Evolutionary conservation across 1,140 invertebrate species (phyloP).

Genomic region (Campoletis sonorensis): DNA sequence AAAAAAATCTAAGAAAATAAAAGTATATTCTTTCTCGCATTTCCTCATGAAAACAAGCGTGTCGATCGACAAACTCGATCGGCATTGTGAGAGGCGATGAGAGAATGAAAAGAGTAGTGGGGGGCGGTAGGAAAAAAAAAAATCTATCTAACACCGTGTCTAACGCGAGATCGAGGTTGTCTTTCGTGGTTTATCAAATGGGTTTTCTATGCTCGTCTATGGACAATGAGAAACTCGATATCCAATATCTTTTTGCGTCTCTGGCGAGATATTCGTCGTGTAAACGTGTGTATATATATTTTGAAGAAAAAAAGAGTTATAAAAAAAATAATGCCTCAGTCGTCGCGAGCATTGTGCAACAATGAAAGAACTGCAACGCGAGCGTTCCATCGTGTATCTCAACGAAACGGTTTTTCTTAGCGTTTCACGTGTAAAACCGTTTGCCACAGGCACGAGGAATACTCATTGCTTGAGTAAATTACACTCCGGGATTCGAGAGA

Average conservation of each 20-base stretch:
- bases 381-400: slow-evolving; percentile 5
- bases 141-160: slow-evolving; percentile 32
- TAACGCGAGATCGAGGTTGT: slow-evolving; percentile 28
- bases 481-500: slow-evolving; percentile 1
- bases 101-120: background rate
- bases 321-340: background rate
- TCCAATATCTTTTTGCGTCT: slow-evolving; percentile 42
- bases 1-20: background rate
- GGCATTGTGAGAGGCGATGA: background rate
- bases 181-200: slow-evolving; percentile 27
- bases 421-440: slow-evolving; percentile 22
- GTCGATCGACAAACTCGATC: slow-evolving; percentile 17
- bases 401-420: slow-evolving; percentile 21
- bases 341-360: slow-evolving; percentile 19
- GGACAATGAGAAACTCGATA: slow-evolving; percentile 38
- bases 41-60: slow-evolving; percentile 26
- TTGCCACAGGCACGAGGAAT: slow-evolving; percentile 25
- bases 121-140: slow-evolving; percentile 1
- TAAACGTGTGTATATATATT: background rate
- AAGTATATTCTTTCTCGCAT: background rate
- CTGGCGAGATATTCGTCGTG: background rate
- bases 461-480: background rate
- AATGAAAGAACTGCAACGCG: slow-evolving; percentile 29
- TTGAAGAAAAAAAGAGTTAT: background rate
- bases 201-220: slow-evolving; percentile 14